Base-by-base conservation (phyloP, 2,113 vertebrate species). In the Menidia beryllina region DNA sequence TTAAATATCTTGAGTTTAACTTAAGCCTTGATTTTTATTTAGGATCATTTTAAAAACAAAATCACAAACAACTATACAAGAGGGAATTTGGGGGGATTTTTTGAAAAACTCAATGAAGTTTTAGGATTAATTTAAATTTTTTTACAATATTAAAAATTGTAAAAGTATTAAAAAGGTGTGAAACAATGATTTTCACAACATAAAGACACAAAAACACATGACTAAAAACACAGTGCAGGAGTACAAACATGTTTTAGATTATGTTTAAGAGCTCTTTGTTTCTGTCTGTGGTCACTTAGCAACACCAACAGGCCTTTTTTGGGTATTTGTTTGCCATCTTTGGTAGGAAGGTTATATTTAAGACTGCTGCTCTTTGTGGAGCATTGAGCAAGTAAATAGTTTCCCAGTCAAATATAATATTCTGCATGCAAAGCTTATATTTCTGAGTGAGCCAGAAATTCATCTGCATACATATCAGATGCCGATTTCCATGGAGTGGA, bases 271-370 rank as follows among this genome's bases (percentile, higher is more conserved):
- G 3, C 27, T 21, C 30, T 45, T n/a, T n/a, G n/a, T n/a, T n/a
- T 45, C 41, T 15, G 23, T 51, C 61, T 54, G 20, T 36, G 14
- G 50, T 62, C 75, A 75, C 79, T 66, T 69, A 77, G 83, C 77
- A 86, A 86, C 75, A 56, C 25, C 0, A 9, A 24, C 66, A 57
- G 53, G 72, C 58, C 56, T 73, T 47, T 26, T 63, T 38, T 34
- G 64, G 69, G 50, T 63, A 66, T 81, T 73, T 85, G 72, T 58
- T 39, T 74, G 77, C 45, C 48, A 57, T 81, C 71, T 75, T 60
- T 48, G 60, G 36, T 23, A 43, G 53, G 0, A 43, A 30, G 55
- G 19, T 60, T 79, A 26, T 79, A 69, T 85, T 82, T 83, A 84
- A 77, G 64, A 57, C 41, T 52, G 66, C 6, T 24, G 17, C 10